These are phyloP conservation scores for Clarias batrachus DNA, from an alignment of 2,113 vertebrate genomes.

Conservation along the genomic window DNA sequence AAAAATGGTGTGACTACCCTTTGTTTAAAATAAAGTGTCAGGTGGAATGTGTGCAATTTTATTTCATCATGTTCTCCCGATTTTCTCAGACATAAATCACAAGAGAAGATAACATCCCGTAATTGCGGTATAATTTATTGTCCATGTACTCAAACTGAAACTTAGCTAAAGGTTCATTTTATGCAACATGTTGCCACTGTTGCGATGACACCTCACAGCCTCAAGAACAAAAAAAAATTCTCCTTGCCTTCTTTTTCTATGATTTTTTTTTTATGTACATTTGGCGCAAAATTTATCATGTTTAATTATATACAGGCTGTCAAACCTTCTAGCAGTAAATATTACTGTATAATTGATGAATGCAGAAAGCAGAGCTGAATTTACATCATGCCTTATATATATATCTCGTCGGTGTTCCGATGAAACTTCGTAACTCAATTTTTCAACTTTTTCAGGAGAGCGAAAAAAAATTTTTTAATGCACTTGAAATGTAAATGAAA, in stretches of 20 bases:
- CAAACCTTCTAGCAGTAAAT: neutral
- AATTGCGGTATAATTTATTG: neutral
- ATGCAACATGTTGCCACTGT: constrained; percentile 7
- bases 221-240: neutral
- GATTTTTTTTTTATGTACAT: neutral
- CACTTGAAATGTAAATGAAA: no score
- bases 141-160: neutral
- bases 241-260: neutral
- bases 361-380: neutral
- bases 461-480: no score
- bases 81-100: neutral
- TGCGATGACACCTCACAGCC: neutral
- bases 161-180: neutral
- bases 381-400: neutral
- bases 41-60: no score
- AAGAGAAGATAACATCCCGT: neutral
- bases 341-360: constrained; percentile 22
- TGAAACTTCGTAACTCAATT: no score
- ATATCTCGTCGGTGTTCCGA: no score
- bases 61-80: no score
- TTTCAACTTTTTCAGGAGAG: no score
- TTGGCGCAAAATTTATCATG: neutral
- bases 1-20: no score
- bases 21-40: no score
- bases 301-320: constrained; percentile 24